Evolutionary conservation across 2,797 vertebrate genomes (phyloP).

Genomic region (Gallinago stenura): DNA sequence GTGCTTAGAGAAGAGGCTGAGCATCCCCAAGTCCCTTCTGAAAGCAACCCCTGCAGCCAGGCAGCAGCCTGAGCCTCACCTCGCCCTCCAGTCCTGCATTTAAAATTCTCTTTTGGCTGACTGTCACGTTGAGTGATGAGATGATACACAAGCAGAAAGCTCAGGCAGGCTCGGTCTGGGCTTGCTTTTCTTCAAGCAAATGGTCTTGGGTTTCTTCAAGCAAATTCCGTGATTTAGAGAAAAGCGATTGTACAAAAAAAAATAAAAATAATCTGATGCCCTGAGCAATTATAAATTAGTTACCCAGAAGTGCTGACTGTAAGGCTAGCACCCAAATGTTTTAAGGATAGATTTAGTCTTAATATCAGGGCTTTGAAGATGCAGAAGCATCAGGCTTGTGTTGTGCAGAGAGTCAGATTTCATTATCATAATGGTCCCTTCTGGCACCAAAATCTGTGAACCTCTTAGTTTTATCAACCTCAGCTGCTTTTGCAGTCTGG

Average conservation of each 20-base stretch:
- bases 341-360: constrained; percentile 4
- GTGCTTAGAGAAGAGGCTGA: not conserved
- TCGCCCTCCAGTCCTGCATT: not conserved
- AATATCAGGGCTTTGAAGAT: not conserved
- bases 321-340: not conserved
- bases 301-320: not conserved
- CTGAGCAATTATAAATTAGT: not conserved
- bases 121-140: not conserved
- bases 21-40: not conserved
- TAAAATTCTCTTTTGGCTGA: not conserved
- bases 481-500: not conserved
- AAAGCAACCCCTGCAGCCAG: not conserved
- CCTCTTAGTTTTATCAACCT: not conserved
- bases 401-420: not conserved
- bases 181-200: not conserved
- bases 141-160: not conserved
- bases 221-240: not conserved
- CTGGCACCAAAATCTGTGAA: not conserved
- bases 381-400: not conserved
- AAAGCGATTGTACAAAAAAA: not conserved
- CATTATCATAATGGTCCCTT: not conserved
- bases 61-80: fast-evolving
- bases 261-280: not conserved
- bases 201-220: not conserved
- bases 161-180: not conserved